These are phyloP conservation scores for Parotocinclus haroldoi DNA, from an alignment of 2,797 vertebrate genomes.

Conservation along the genomic window DNA sequence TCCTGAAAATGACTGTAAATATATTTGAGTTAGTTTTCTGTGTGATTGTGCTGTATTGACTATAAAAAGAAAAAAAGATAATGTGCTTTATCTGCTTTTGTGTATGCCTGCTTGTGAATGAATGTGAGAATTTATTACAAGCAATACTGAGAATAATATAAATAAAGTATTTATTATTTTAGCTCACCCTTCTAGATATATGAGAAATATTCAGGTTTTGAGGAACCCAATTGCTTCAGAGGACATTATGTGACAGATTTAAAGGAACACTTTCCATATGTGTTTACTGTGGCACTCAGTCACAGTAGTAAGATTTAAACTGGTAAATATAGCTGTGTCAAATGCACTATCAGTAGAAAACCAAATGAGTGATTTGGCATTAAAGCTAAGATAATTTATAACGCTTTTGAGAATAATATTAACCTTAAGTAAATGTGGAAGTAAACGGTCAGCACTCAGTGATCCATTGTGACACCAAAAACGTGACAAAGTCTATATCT, in stretches of 20 bases:
- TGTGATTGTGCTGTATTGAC: constrained; percentile 70
- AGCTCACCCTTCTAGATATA: constrained; percentile 8
- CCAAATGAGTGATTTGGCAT: neutral
- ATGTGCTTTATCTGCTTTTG: constrained; percentile 64
- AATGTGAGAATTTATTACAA: constrained; percentile 70
- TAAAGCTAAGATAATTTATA: neutral
- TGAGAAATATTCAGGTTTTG: constrained; percentile 10
- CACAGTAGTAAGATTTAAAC: neutral
- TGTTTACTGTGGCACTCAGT: neutral
- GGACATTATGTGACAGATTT: too few relatives aligned
- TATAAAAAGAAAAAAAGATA: constrained; percentile 56
- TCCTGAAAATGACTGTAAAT: constrained; percentile 72
- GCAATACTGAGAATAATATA: constrained; percentile 59
- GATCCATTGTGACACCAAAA: neutral
- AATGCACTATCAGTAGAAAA: neutral
- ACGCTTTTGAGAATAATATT: neutral
- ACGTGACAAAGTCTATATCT: constrained; percentile 13
- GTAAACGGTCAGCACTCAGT: neutral
- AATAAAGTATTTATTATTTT: constrained; percentile 47
- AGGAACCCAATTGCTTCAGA: too few relatives aligned
- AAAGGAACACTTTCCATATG: too few relatives aligned
- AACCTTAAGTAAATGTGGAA: neutral
- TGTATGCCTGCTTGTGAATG: constrained; percentile 72
- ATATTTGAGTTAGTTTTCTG: constrained; percentile 58
- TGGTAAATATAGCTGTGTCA: neutral